Evolutionary conservation across 1,140 invertebrate genomes (phyloP).

Genomic region (Hestina assimilis): DNA sequence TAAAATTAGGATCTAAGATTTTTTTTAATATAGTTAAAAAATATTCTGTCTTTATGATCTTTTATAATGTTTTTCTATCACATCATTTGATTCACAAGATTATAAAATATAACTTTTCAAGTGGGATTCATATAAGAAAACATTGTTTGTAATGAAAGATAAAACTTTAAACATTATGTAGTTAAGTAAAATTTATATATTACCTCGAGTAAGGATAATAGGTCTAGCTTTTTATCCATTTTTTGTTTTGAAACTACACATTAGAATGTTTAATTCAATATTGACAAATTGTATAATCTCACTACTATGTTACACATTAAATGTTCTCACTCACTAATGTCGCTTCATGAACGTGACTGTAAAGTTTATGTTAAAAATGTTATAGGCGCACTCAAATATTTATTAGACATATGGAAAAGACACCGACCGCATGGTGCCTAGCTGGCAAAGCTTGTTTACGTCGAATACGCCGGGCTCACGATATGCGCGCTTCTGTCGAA

Average conservation of each 20-base stretch:
- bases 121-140: neutral
- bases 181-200: conserved; percentile 15
- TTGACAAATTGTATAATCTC: conserved; percentile 9
- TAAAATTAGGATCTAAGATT: too few species aligned
- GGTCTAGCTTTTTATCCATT: conserved; percentile 76
- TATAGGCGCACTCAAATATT: conserved; percentile 31
- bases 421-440: conserved; percentile 72
- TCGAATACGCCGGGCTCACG: conserved; percentile 30
- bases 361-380: conserved; percentile 21
- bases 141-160: neutral
- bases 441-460: conserved; percentile 69
- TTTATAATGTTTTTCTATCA: too few species aligned
- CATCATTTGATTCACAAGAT: too few species aligned
- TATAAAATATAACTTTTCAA: neutral
- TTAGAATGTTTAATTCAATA: conserved; percentile 43
- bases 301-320: conserved; percentile 5
- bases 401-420: conserved; percentile 60
- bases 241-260: conserved; percentile 55
- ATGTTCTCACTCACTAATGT: conserved; percentile 8
- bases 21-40: neutral
- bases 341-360: conserved; percentile 9
- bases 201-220: conserved; percentile 76
- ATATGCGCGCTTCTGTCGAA: conserved; percentile 19
- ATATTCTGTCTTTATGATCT: neutral
- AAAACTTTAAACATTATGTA: neutral